A percentile compares a stretch with the other conserved stretches of the same genome.
Conservation (phyloP, 2,888 invertebrate species). For the Selenia dentaria region DNA sequence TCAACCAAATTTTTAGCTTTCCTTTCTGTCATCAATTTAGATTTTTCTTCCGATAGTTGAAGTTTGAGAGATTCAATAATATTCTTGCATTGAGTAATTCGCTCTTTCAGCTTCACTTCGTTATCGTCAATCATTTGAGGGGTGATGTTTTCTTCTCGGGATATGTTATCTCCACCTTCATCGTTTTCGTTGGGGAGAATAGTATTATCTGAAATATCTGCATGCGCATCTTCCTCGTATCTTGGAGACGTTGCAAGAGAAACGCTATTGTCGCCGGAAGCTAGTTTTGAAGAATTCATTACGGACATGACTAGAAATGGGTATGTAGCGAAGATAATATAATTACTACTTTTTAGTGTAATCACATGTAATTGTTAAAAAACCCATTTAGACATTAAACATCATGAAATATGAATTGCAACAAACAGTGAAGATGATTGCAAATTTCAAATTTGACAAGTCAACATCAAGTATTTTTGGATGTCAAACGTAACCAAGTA, state of each 20-base stretch:
- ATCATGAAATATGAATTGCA: too few species aligned
- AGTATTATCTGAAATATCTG: slow-evolving; percentile 2
- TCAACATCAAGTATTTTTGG: too few species aligned
- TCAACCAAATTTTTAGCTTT: slow-evolving; percentile 28
- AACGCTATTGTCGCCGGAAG: slow-evolving; percentile 55
- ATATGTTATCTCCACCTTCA: slow-evolving; percentile 18
- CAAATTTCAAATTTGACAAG: too few species aligned
- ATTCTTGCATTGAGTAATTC: slow-evolving; percentile 68
- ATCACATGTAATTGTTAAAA: too few species aligned
- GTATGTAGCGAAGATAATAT: too few species aligned
- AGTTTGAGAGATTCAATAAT: slow-evolving; percentile 69
- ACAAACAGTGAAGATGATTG: too few species aligned
- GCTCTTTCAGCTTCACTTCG: slow-evolving; percentile 62
- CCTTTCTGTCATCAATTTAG: slow-evolving; percentile 56
- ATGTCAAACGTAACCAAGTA: too few species aligned
- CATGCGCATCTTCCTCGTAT: slow-evolving; percentile 16
- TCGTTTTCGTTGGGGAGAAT: slow-evolving; percentile 4
- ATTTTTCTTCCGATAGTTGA: slow-evolving; percentile 68
- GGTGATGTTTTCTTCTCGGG: slow-evolving; percentile 38
- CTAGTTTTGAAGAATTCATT: slow-evolving; percentile 52
- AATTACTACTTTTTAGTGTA: too few species aligned
- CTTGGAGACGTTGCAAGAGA: slow-evolving; percentile 31
- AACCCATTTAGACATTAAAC: too few species aligned
- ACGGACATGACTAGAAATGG: too few species aligned
- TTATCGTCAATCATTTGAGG: slow-evolving; percentile 56